phyloP scores from a whole-genome alignment of 2,888 invertebrate species.

The Himalopsyche kuldschensis region DNA sequence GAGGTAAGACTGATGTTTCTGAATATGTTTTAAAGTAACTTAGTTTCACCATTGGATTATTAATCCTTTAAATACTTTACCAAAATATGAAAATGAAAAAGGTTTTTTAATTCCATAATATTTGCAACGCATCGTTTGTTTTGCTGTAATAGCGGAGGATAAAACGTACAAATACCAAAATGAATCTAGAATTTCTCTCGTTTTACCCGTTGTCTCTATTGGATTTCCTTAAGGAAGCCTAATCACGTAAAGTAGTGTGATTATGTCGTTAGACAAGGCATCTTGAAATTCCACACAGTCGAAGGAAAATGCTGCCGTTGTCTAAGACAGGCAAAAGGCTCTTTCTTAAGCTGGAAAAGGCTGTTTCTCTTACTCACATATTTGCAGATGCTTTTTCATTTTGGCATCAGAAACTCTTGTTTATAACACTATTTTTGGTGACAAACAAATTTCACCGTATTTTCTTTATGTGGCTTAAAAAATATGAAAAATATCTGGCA shows the following conservation, averaged over 20 bases:
- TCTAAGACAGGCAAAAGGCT: too few relatives aligned
- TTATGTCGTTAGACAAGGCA: slow-evolving; percentile 8
- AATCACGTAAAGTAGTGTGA: slow-evolving; percentile 7
- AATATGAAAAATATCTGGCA: too few relatives aligned
- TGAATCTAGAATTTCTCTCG: not conserved
- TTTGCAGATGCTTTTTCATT: not conserved
- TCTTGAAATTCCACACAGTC: not conserved
- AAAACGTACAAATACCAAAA: not conserved
- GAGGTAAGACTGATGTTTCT: too few relatives aligned
- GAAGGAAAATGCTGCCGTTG: too few relatives aligned
- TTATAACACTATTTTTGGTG: too few relatives aligned
- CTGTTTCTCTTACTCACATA: not conserved
- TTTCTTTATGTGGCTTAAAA: too few relatives aligned
- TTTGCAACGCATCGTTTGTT: not conserved
- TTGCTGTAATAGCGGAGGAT: not conserved
- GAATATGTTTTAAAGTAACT: too few relatives aligned
- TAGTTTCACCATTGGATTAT: too few relatives aligned
- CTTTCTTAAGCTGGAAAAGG: too few relatives aligned
- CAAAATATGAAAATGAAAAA: not conserved
- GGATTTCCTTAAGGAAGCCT: not conserved
- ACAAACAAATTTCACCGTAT: too few relatives aligned
- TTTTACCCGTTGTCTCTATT: not conserved
- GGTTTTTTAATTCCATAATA: not conserved
- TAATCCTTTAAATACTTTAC: too few relatives aligned
- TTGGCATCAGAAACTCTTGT: too few relatives aligned